Percentiles rank a stretch among this genome's conserved stretches.
These are phyloP conservation scores for Panzeria rudis DNA, from an alignment of 2,888 invertebrate genomes.

Conservation along the genomic window DNA sequence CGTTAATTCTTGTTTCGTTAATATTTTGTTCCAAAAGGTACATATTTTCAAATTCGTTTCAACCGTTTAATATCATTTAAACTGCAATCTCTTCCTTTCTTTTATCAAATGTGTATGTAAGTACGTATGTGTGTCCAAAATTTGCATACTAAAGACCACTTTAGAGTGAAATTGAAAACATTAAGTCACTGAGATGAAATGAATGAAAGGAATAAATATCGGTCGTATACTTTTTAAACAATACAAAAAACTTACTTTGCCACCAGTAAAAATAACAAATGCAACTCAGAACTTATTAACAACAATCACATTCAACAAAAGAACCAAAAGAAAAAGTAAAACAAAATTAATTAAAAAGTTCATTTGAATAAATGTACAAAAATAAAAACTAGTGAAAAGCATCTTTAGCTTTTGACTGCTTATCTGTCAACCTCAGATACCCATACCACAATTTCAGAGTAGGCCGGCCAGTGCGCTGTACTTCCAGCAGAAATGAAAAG, in stretches of 20 bases:
- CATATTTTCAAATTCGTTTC: background rate
- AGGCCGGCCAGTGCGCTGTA: conserved; percentile 34
- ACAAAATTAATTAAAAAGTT: conserved; percentile 73
- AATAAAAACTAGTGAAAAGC: conserved; percentile 51
- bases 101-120: conserved; percentile 16
- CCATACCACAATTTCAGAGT: conserved; percentile 3
- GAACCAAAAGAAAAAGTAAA: conserved; percentile 44
- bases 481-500: background rate
- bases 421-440: conserved; percentile 64
- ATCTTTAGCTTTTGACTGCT: conserved; percentile 69
- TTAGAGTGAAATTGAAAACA: conserved; percentile 65
- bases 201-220: conserved; percentile 53
- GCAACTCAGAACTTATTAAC: conserved; percentile 56
- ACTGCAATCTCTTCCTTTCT: conserved; percentile 3
- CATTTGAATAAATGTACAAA: conserved; percentile 65
- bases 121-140: conserved; percentile 39
- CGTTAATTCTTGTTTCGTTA: too few relatives aligned
- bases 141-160: conserved; percentile 70
- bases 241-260: conserved; percentile 27
- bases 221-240: conserved; percentile 43
- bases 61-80: background rate
- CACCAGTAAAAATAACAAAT: conserved; percentile 53
- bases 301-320: conserved; percentile 51
- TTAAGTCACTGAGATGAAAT: conserved; percentile 50
- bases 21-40: background rate